Evolutionary conservation across 2,797 vertebrate genomes (phyloP).

Genomic region (Sphaeramia orbicularis): DNA sequence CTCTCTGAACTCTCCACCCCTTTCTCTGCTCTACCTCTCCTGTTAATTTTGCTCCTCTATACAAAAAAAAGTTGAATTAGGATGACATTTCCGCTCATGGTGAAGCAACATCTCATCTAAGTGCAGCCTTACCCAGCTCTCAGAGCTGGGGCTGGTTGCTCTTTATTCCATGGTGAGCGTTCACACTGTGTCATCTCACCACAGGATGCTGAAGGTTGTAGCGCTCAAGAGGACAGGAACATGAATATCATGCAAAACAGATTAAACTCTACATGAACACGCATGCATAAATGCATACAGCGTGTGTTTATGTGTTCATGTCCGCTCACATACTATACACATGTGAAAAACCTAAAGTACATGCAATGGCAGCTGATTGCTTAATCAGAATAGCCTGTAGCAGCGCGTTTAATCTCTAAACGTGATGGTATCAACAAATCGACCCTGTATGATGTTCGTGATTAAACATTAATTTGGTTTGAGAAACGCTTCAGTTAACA

Average conservation of each 20-base stretch:
- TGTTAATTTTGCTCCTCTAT: conserved; percentile 44
- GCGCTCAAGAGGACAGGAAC: conserved; percentile 24
- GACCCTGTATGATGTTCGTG: conserved; percentile 36
- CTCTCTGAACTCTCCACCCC: conserved; percentile 26
- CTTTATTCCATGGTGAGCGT: conserved; percentile 25
- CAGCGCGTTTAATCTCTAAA: conserved; percentile 31
- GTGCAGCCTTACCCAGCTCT: conserved; percentile 27
- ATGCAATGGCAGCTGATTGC: conserved; percentile 44
- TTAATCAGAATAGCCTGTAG: conserved; percentile 31
- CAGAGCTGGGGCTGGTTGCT: conserved; percentile 22
- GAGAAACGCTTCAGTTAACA: conserved; percentile 37
- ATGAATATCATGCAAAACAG: conserved; percentile 43
- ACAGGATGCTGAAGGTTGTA: conserved; percentile 53
- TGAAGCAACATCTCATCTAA: conserved; percentile 25
- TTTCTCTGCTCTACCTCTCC: conserved; percentile 44
- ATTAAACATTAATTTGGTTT: conserved; percentile 44
- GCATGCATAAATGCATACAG: conserved; percentile 16
- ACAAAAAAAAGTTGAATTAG: conserved; percentile 27
- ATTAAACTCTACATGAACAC: conserved; percentile 19
- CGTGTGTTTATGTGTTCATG: not conserved
- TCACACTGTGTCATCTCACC: conserved; percentile 66
- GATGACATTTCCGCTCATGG: conserved; percentile 49
- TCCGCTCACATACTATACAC: not conserved
- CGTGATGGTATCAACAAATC: conserved; percentile 36
- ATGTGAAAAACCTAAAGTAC: not conserved